A percentile compares a stretch with the other conserved stretches of the same genome.
Conservation (phyloP, 2,113 vertebrate species). For the Ophiodon elongatus region DNA sequence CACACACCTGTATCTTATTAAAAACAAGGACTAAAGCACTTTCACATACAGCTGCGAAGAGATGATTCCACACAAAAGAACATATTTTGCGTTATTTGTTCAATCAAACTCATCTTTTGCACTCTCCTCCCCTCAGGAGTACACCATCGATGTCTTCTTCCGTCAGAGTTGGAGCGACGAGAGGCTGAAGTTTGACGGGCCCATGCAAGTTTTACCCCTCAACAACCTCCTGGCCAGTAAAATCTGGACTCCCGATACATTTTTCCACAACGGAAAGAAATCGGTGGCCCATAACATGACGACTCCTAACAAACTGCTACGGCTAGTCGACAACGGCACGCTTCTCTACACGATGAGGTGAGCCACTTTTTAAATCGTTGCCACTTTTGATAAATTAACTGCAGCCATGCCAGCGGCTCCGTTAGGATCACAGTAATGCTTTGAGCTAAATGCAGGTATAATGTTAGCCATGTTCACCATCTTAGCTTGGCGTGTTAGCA, state of each 20-base stretch:
- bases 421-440: neutral
- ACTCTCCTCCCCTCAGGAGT: slow-evolving; percentile 77
- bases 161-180: slow-evolving; percentile 88
- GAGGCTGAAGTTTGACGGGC: slow-evolving; percentile 86
- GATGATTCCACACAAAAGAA: neutral
- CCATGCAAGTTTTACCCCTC: slow-evolving; percentile 87
- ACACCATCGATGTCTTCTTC: slow-evolving; percentile 89
- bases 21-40: neutral
- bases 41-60: neutral
- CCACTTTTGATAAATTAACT: too few species aligned
- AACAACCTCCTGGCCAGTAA: slow-evolving; percentile 89
- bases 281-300: slow-evolving; percentile 90
- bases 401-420: neutral
- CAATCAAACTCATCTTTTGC: neutral
- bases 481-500: too few species aligned
- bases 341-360: slow-evolving; percentile 89
- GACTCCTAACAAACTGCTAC: slow-evolving; percentile 87
- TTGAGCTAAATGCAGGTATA: neutral
- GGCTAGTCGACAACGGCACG: slow-evolving; percentile 87
- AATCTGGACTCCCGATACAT: slow-evolving; percentile 90
- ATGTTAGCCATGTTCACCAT: too few species aligned
- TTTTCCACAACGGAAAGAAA: slow-evolving; percentile 90
- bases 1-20: neutral
- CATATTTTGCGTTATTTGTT: neutral
- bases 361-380: neutral